phyloP scores from a whole-genome alignment of 2,888 invertebrate genomes.

The Malachius bipustulatus region DNA sequence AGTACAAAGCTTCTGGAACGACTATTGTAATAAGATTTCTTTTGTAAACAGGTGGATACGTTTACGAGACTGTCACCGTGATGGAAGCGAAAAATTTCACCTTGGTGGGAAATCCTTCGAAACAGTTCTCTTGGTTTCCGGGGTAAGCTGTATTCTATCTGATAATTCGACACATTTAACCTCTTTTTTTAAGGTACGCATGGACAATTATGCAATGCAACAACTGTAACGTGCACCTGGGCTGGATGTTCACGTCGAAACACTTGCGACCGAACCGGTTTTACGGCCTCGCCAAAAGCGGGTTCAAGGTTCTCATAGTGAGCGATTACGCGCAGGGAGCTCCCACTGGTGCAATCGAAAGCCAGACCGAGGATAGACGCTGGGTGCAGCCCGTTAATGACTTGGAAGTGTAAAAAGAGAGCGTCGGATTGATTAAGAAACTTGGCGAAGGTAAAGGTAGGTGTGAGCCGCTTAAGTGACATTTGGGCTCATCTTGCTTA shows the following conservation, averaged over 20 bases:
- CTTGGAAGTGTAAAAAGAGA: too few relatives aligned
- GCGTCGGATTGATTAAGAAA: too few relatives aligned
- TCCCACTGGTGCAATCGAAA: too few relatives aligned
- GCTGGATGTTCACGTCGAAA: slow-evolving; percentile 68
- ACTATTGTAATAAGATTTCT: too few relatives aligned
- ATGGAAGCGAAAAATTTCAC: slow-evolving; percentile 41
- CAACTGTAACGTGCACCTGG: slow-evolving; percentile 56
- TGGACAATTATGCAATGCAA: slow-evolving; percentile 68
- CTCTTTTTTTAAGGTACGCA: slow-evolving; percentile 47
- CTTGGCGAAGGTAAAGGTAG: too few relatives aligned
- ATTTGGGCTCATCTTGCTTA: too few relatives aligned
- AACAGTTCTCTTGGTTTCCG: slow-evolving; percentile 77
- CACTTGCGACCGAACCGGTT: slow-evolving; percentile 54
- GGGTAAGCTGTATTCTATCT: slow-evolving; percentile 48
- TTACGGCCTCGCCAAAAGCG: slow-evolving; percentile 55
- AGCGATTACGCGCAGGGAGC: too few relatives aligned
- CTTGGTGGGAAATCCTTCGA: slow-evolving; percentile 46
- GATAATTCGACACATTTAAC: slow-evolving; percentile 1
- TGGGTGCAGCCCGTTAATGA: too few relatives aligned
- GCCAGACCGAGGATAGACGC: too few relatives aligned
- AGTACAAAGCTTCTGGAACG: too few relatives aligned
- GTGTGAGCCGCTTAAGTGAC: too few relatives aligned
- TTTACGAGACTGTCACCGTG: slow-evolving; percentile 71
- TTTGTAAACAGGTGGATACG: slow-evolving; percentile 45
- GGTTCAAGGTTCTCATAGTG: slow-evolving; percentile 32